Percentiles rank a stretch among this genome's conserved stretches.
Evolutionary conservation across 2,888 invertebrate genomes (phyloP).

Genomic region (Coronaproctus castanopsis): DNA sequence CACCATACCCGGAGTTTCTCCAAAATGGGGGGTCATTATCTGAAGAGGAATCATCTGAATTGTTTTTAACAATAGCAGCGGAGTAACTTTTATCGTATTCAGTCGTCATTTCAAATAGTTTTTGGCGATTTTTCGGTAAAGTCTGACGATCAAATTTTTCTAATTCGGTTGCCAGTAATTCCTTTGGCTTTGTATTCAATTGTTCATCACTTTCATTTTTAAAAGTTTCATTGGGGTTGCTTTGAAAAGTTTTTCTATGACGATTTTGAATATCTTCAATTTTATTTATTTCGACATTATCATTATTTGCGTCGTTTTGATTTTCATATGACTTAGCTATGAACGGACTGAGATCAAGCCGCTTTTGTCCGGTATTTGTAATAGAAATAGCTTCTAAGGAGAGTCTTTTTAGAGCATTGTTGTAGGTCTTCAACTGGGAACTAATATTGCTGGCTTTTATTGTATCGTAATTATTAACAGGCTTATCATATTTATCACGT

Average conservation of each 20-base stretch:
- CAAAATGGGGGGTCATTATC: slow-evolving; percentile 21
- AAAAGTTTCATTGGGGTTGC: not conserved
- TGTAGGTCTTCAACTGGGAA: not conserved
- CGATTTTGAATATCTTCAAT: not conserved
- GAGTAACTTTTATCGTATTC: not conserved
- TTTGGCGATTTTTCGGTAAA: not conserved
- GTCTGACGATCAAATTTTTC: not conserved
- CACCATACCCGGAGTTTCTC: slow-evolving; percentile 19
- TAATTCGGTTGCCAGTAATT: not conserved
- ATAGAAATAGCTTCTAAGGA: not conserved
- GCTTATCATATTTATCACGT: too few relatives aligned
- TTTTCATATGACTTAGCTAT: not conserved
- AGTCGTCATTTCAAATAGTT: not conserved
- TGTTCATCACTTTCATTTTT: not conserved
- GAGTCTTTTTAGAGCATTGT: not conserved
- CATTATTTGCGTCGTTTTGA: not conserved
- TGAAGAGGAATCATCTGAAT: slow-evolving; percentile 15
- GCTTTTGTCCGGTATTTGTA: not conserved
- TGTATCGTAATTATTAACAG: not conserved
- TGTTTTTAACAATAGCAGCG: not conserved
- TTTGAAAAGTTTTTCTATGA: not conserved
- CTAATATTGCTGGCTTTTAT: not conserved
- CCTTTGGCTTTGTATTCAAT: not conserved
- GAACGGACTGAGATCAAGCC: not conserved
- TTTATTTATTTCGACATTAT: not conserved